Evolutionary conservation across 2,113 vertebrate genomes (phyloP), one percentile per base, ranked within the genome.

Genomic region (Mellivora capensis): DNA sequence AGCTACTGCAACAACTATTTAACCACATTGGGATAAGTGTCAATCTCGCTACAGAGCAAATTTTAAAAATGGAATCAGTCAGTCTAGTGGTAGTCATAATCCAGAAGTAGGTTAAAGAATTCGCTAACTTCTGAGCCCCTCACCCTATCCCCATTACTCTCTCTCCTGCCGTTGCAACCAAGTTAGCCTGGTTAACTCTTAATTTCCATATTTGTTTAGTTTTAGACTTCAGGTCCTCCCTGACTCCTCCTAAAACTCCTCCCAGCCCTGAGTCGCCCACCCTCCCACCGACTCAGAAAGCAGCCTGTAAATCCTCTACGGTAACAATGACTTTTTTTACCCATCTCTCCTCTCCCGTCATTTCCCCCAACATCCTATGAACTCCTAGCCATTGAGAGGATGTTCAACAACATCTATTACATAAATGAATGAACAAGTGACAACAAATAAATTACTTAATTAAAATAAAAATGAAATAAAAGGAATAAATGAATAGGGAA

Each of bases 11-110:
- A 47, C 93, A 92, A 47, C 93, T 94, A 49, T 74, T 95, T 91
- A 96, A 98, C 98, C 95, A 93, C 31, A 7, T 49, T 77, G 83
- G 34, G 87, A 91, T 97, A 95, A 93, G 88, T 98, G 44, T 84
- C 90, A 89, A 92, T 94, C 61, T 82, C 23, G 81, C 11, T 69
- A 44, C 82, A 93, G 95, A 97, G 81, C 71, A 97, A 74, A 96
- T 92, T 85, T 90, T 94, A 94, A 31, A 8, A 94, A 94, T 90
- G 95, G 95, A 96, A 91, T 39, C 18, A 31, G 13, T 54, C 39
- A 44, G 8, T 7, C 31, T 54, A 47, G 14, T 59, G 34, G 27
- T 25, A 39, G 54, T 67, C n/a, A 31, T 44, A 97, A 82, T 31
- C 54, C 20, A 27, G 7, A 21, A 81, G 15, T n/a, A 87, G 44